Percentiles rank a stretch among this genome's conserved stretches.
Conservation (phyloP, 2,113 vertebrate genomes). For the Hemiprocne comata region DNA sequence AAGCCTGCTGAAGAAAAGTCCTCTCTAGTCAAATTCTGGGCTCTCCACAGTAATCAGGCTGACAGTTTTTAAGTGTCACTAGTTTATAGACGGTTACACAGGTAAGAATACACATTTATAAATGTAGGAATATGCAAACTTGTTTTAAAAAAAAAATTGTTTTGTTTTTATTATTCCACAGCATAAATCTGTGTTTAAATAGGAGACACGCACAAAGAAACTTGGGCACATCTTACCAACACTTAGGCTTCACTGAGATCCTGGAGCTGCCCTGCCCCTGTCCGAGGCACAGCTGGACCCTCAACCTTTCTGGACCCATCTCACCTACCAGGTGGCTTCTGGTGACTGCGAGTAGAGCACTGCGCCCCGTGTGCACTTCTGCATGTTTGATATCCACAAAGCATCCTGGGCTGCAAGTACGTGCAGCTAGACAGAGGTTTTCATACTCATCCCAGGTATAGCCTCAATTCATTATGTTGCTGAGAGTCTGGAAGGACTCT, state of each 20-base stretch:
- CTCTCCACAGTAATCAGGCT: background rate
- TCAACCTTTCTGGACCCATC: constrained; percentile 15
- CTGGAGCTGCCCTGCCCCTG: background rate
- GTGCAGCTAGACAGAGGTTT: background rate
- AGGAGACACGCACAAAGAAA: fast-evolving
- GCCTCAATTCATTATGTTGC: background rate
- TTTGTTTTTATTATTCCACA: background rate
- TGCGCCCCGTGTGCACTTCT: fast-evolving
- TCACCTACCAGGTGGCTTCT: background rate
- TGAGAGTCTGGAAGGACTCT: background rate
- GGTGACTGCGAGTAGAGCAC: background rate
- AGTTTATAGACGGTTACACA: background rate
- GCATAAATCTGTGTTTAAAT: background rate
- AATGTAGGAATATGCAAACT: background rate
- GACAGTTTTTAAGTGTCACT: background rate
- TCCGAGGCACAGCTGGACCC: background rate
- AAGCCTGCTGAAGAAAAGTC: background rate
- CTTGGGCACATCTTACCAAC: background rate
- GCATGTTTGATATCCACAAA: background rate
- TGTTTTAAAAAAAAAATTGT: background rate
- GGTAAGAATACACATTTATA: background rate
- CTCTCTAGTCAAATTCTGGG: background rate
- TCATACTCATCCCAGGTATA: background rate
- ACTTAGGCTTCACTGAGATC: constrained; percentile 40
- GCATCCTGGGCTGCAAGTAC: background rate